Conservation (phyloP, 2,888 invertebrate species). For the Pollenia amentaria region DNA sequence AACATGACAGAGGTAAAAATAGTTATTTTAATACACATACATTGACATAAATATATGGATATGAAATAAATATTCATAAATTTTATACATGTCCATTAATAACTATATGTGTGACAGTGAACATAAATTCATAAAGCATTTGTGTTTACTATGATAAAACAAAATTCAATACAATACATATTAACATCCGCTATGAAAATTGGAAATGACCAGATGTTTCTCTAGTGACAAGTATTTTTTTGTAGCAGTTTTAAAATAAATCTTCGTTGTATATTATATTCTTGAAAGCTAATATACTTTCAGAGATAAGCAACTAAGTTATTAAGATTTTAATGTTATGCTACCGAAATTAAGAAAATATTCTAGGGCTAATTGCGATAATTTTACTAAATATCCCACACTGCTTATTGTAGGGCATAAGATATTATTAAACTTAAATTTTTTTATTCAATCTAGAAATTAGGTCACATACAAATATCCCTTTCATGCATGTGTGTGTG, state of each 20-base stretch:
- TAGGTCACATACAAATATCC: conserved; percentile 18
- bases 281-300: no score
- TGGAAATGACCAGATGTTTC: conserved; percentile 52
- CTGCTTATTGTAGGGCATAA: background rate
- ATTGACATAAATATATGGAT: background rate
- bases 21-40: background rate
- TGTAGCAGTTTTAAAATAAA: background rate
- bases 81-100: background rate
- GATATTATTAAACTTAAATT: background rate
- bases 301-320: no score
- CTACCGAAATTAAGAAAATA: no score
- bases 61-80: background rate
- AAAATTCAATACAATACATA: background rate
- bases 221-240: background rate
- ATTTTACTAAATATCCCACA: background rate
- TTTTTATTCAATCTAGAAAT: background rate
- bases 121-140: background rate
- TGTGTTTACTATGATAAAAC: background rate
- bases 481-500: background rate
- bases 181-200: conserved; percentile 56
- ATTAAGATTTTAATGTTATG: no score
- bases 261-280: no score
- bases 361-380: background rate
- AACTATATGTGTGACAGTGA: background rate
- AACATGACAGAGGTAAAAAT: background rate